A percentile compares a stretch with the other conserved stretches of the same genome.
These are phyloP conservation scores for Falcunculus frontatus DNA, from an alignment of 2,113 vertebrate species.

Conservation along the genomic window DNA sequence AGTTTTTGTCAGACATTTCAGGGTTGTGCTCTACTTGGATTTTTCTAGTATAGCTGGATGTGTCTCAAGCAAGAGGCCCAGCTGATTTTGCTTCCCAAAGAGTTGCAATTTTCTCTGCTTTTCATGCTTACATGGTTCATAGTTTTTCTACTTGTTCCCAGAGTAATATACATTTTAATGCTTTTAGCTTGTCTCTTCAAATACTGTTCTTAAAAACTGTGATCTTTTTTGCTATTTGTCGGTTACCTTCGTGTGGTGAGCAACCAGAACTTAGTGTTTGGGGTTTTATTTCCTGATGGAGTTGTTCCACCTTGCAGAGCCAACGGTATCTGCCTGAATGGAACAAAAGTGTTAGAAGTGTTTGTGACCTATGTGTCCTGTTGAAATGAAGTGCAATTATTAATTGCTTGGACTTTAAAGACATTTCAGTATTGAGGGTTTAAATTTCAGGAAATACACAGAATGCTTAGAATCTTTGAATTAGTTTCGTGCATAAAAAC, in stretches of 20 bases:
- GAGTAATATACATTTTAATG: neutral
- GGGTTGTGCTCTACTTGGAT: neutral
- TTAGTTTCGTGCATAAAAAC: neutral
- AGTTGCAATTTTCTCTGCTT: neutral
- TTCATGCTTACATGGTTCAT: neutral
- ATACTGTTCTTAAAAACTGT: neutral
- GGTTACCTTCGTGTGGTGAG: neutral
- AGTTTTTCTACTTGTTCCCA: neutral
- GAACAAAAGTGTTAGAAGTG: neutral
- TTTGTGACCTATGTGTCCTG: neutral
- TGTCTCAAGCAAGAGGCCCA: neutral
- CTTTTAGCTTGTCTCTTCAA: neutral
- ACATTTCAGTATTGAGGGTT: neutral
- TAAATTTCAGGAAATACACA: neutral
- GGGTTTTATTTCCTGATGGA: neutral
- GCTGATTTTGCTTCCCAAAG: neutral
- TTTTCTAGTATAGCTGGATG: neutral
- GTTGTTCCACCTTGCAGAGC: neutral
- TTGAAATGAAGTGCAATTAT: neutral
- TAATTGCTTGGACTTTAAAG: neutral
- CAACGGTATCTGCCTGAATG: neutral
- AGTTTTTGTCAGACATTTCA: neutral
- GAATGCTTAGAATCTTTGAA: neutral
- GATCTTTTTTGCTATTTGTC: neutral
- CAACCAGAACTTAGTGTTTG: neutral